phyloP scores from a whole-genome alignment of 2,797 vertebrate genomes.

The Anguilla anguilla region DNA sequence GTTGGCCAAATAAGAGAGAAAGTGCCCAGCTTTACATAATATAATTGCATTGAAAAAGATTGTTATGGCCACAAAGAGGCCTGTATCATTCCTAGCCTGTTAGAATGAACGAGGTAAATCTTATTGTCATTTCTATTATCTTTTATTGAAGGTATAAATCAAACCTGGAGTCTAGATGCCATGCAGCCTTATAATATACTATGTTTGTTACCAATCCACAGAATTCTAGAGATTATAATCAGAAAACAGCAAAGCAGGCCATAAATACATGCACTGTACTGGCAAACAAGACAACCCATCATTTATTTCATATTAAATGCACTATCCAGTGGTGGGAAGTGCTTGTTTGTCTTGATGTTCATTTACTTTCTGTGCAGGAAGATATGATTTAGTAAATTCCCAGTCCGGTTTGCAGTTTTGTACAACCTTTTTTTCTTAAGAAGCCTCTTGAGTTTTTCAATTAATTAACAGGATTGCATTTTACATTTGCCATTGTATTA shows the following conservation, averaged over 20 bases:
- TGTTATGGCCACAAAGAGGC: slow-evolving; percentile 55
- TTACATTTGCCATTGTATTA: slow-evolving; percentile 1
- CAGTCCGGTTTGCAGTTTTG: not conserved
- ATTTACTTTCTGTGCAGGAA: not conserved
- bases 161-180: slow-evolving; percentile 51
- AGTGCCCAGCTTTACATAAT: slow-evolving; percentile 59
- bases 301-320: slow-evolving; percentile 26
- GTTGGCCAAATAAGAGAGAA: slow-evolving; percentile 54
- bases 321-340: not conserved
- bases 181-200: slow-evolving; percentile 46
- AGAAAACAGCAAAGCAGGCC: slow-evolving; percentile 34
- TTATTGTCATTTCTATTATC: slow-evolving; percentile 70
- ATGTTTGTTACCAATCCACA: slow-evolving; percentile 43
- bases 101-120: slow-evolving; percentile 67
- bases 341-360: not conserved
- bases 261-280: slow-evolving; percentile 33
- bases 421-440: slow-evolving; percentile 17
- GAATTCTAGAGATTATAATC: slow-evolving; percentile 46
- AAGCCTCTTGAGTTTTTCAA: slow-evolving; percentile 27
- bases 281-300: slow-evolving; percentile 1
- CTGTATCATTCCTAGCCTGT: slow-evolving; percentile 61
- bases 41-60: slow-evolving; percentile 71
- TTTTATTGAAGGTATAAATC: slow-evolving; percentile 65
- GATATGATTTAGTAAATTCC: not conserved
- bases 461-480: slow-evolving; percentile 4